phyloP scores from a whole-genome alignment of 2,797 vertebrate species.

The Tenualosa ilisha region DNA sequence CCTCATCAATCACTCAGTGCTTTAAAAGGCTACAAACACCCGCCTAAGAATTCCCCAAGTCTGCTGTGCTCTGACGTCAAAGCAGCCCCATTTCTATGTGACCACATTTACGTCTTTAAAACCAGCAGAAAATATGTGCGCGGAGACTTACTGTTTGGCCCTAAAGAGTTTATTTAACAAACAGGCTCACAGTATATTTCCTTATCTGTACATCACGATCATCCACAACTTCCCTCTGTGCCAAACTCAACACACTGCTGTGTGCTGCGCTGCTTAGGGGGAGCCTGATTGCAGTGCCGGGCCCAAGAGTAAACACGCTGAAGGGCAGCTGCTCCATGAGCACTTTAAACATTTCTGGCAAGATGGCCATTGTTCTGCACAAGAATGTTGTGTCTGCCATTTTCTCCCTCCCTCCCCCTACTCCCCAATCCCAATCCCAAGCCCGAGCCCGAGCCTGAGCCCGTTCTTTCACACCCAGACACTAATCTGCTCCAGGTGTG shows the following conservation, averaged over 20 bases:
- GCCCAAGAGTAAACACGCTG: slow-evolving; percentile 75
- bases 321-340: slow-evolving; percentile 70
- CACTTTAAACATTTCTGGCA: slow-evolving; percentile 78
- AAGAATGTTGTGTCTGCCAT: slow-evolving; percentile 81
- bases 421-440: too few species aligned
- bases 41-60: background rate
- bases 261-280: slow-evolving; percentile 65
- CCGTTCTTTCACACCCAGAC: slow-evolving; percentile 79
- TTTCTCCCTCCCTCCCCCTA: slow-evolving; percentile 65
- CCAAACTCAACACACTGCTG: slow-evolving; percentile 64
- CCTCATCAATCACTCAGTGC: background rate
- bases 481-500: slow-evolving; percentile 79
- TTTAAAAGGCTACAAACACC: background rate
- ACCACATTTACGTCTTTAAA: background rate
- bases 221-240: slow-evolving; percentile 61
- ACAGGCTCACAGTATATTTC: slow-evolving; percentile 32
- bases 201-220: slow-evolving; percentile 59
- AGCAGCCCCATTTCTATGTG: background rate
- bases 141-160: background rate
- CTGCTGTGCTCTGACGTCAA: background rate
- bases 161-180: slow-evolving; percentile 24
- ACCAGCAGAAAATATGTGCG: slow-evolving; percentile 28
- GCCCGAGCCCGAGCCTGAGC: slow-evolving; percentile 25
- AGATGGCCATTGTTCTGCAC: slow-evolving; percentile 76
- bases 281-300: slow-evolving; percentile 74